These are phyloP conservation scores for Eupithecia centaureata DNA, from an alignment of 2,888 invertebrate species.

Conservation along the genomic window DNA sequence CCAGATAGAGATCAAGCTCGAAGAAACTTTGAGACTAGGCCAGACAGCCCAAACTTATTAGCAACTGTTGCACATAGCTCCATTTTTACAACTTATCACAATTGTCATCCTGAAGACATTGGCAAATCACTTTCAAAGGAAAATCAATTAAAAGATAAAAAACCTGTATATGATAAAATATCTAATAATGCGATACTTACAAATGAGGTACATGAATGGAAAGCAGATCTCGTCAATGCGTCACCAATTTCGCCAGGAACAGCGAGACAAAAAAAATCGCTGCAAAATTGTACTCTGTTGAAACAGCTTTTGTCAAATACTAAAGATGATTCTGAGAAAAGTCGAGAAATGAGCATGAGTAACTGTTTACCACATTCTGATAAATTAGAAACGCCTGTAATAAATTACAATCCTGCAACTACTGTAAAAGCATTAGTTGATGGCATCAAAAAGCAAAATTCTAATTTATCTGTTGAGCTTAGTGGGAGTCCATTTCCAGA, in stretches of 20 bases:
- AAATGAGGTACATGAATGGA: conserved; percentile 35
- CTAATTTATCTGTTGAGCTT: conserved; percentile 46
- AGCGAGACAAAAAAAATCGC: conserved; percentile 50
- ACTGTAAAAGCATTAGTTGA: conserved; percentile 25
- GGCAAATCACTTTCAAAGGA: conserved; percentile 33
- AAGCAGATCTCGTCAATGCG: conserved; percentile 11
- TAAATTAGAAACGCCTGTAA: conserved; percentile 45
- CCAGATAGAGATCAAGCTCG: conserved; percentile 28
- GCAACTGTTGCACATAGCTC: conserved; percentile 13
- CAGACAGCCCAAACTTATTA: conserved; percentile 35
- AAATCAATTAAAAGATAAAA: conserved; percentile 19
- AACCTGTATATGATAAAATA: conserved; percentile 19
- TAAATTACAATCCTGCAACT: conserved; percentile 49
- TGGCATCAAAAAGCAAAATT: conserved; percentile 44
- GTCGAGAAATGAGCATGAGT: conserved; percentile 50
- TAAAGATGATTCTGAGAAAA: conserved; percentile 61
- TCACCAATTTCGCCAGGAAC: conserved; percentile 38
- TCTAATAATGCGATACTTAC: conserved; percentile 29
- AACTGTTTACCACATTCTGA: conserved; percentile 51
- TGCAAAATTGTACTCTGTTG: conserved; percentile 74
- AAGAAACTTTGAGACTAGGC: conserved; percentile 31
- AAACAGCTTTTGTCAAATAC: conserved; percentile 75
- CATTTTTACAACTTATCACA: conserved; percentile 23
- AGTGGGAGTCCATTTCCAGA: conserved; percentile 48
- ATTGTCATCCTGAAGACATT: conserved; percentile 37